Base-by-base conservation (phyloP, 2,113 vertebrate genomes). In the Platysteira castanea region DNA sequence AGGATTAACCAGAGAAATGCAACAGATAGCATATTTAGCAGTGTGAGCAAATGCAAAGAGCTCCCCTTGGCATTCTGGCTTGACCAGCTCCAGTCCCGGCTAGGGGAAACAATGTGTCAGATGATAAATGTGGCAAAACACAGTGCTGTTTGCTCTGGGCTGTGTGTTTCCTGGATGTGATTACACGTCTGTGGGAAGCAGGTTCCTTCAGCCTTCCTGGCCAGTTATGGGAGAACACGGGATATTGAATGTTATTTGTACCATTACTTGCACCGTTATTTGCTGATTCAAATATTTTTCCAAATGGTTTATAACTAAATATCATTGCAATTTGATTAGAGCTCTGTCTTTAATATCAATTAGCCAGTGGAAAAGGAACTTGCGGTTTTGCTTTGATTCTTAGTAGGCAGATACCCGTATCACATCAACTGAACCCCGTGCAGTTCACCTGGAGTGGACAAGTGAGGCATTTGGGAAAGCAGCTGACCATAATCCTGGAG, bases 41-140 rank as follows among this genome's bases (percentile, higher is more conserved):
- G 21, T 0, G 0, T 39, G 67, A 84, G 35, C n/a, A 73, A 75
- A 46, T 20, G 74, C 35, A 57, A 27, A 33, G 20, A 13, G 16
- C 54, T 80, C 59, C 44, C 39, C 22, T 78, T 19, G 5, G 71
- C 59, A 87, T 61, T 80, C 64, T 49, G 44, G 20, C 28, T 75
- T 73, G 54, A 41, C 76, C 63, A 77, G 49, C 31, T 61, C 68
- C 2, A 3, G 28, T 14, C 61, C 26, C 54, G 59, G 39, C 60
- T 35, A 67, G 39, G 1, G 9, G 63, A 81, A 92, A 30, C 46
- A 5, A 6, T 21, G 19, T 87, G 83, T 75, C 80, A 80, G 78
- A 68, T 85, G 95, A 93, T 22, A 20, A 60, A 75, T 61, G 63
- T 35, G 64, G 85, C 63, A 74, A 97, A 95, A 92, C 73, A 84